phyloP scores from a whole-genome alignment of 2,113 vertebrate genomes.

The Thalassoma bifasciatum region DNA sequence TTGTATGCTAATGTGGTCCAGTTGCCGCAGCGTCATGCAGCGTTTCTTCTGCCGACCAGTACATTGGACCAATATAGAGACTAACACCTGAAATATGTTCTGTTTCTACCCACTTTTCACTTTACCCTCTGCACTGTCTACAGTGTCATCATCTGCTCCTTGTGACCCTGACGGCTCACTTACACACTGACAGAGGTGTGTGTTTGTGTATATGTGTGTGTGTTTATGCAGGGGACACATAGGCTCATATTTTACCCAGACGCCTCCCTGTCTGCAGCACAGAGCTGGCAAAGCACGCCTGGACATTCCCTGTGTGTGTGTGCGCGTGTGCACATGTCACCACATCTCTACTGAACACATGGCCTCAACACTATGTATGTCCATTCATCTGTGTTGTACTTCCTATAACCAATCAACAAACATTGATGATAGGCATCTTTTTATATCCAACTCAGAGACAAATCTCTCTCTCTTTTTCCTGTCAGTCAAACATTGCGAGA shows the following conservation, averaged over 20 bases:
- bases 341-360: conserved; percentile 15
- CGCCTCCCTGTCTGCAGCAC: conserved; percentile 80
- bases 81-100: conserved; percentile 64
- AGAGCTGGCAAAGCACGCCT: conserved; percentile 65
- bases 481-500: conserved; percentile 4
- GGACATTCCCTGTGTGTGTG: conserved; percentile 69
- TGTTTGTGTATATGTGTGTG: conserved; percentile 46
- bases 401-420: conserved; percentile 9
- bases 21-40: conserved; percentile 9
- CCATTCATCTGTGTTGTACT: conserved; percentile 24
- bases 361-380: conserved; percentile 2
- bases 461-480: not conserved
- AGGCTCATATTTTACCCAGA: conserved; percentile 80
- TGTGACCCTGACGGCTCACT: conserved; percentile 78
- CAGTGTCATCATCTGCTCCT: conserved; percentile 74
- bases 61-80: conserved; percentile 54
- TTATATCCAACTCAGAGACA: conserved; percentile 5
- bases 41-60: conserved; percentile 24
- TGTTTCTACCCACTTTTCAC: conserved; percentile 54
- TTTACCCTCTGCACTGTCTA: conserved; percentile 52
- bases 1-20: conserved; percentile 6
- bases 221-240: conserved; percentile 42
- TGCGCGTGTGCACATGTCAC: conserved; percentile 28
- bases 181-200: conserved; percentile 49
- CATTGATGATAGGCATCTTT: conserved; percentile 19